Evolutionary conservation across 2,888 invertebrate genomes (phyloP).

Genomic region (Bruchidius siliquastri): DNA sequence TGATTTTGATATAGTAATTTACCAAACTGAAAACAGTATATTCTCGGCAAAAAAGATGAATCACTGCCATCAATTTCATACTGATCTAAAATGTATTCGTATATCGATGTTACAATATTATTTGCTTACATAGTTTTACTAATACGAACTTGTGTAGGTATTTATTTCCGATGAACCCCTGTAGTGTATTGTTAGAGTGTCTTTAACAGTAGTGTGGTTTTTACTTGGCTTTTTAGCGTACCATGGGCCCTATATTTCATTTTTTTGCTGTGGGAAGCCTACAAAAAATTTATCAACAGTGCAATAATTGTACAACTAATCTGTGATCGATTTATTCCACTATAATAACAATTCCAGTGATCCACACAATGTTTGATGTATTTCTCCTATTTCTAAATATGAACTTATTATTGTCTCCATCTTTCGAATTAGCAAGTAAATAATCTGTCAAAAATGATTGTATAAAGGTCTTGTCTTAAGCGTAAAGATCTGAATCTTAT

Average conservation of each 20-base stretch:
- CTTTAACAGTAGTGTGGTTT: neutral
- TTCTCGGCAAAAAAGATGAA: neutral
- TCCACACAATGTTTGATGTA: too few relatives aligned
- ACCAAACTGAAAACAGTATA: too few relatives aligned
- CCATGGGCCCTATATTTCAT: neutral
- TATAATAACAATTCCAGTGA: neutral
- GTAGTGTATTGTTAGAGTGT: neutral
- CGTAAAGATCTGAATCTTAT: neutral
- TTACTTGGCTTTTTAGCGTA: neutral
- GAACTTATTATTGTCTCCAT: too few relatives aligned
- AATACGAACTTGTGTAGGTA: neutral
- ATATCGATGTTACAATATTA: neutral
- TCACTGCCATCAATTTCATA: neutral
- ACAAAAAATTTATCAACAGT: neutral
- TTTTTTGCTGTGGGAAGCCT: neutral
- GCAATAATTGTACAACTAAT: neutral
- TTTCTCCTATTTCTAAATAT: too few relatives aligned
- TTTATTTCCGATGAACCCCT: neutral
- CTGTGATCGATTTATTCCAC: neutral
- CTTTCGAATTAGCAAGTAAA: too few relatives aligned
- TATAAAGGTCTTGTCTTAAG: neutral
- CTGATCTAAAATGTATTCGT: neutral
- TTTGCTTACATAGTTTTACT: neutral
- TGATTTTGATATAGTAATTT: too few relatives aligned
- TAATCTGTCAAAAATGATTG: too few relatives aligned